Evolutionary conservation across 2,888 invertebrate species (phyloP).

Genomic region (Dolomedes plantarius): DNA sequence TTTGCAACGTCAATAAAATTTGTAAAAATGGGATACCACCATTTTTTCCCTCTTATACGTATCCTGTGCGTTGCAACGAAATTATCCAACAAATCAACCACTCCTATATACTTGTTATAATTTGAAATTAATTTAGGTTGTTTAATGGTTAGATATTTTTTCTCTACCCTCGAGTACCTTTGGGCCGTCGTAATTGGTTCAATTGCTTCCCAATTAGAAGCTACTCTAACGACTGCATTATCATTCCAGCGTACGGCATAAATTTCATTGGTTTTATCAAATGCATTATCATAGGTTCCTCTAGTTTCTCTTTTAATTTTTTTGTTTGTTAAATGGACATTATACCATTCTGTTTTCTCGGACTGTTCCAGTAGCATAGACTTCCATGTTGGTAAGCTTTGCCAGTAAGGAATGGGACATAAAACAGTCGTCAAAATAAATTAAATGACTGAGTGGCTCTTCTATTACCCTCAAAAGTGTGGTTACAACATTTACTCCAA

Average conservation of each 20-base stretch:
- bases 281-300: neutral
- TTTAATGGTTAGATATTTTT: too few relatives aligned
- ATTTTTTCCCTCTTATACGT: too few relatives aligned
- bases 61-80: too few relatives aligned
- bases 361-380: slow-evolving; percentile 12
- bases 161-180: too few relatives aligned
- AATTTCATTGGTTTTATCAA: neutral
- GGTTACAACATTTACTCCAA: slow-evolving; percentile 14
- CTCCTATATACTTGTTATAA: too few relatives aligned
- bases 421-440: neutral
- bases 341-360: neutral
- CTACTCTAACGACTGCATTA: too few relatives aligned
- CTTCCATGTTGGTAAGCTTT: neutral
- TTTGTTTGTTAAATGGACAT: neutral
- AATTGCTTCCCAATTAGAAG: too few relatives aligned
- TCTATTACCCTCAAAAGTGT: neutral
- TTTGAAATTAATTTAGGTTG: too few relatives aligned
- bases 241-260: neutral
- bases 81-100: too few relatives aligned
- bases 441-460: neutral
- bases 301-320: neutral
- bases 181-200: too few relatives aligned
- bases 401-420: neutral
- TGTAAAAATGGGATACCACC: too few relatives aligned
- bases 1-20: too few relatives aligned